Evolutionary conservation across 2,888 invertebrate genomes (phyloP), one percentile per base, ranked within the genome.

Genomic region (Cyclophora albipunctata): DNA sequence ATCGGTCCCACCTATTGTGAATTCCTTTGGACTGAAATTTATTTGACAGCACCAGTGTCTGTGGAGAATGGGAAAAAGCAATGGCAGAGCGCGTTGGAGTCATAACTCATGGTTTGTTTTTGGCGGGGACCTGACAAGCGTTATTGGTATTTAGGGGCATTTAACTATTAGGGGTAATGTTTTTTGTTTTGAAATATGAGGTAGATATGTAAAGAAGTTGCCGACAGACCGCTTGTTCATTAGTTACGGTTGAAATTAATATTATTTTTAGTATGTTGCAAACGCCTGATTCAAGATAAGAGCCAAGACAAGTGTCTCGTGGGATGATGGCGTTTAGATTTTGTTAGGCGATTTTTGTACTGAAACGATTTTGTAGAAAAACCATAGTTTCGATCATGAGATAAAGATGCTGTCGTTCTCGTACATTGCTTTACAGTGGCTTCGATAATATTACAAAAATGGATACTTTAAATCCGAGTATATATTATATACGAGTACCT

Each of bases 101-200:
- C 78, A 86, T 89, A 89, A 86, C 79, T 89, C 88, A 89, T 73
- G 84, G 85, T 89, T 88, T 89, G 88, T 88, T 88, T 88, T 86
- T 84, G 81, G 85, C 84, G 81, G 85, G 85, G 85, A 78, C 74
- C 81, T 82, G 85, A 86, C 87, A 85, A 84, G 78, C 85, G 78
- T 85, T 86, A 88, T 86, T 86, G 87, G 84, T 84, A 83, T 88
- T 88, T 85, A 85, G 75, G 78, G 79, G 68, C 78, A 81, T 83
- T 84, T 81, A 78, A 75, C 80, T 78, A 81, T 84, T 84, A 81
- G 72, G 76, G 76, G 69, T 71, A 66, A 75, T 77, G 74, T 67
- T 71, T 77, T 79, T 81, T 43, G 79, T 66, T 66, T 69, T 83
- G 73, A 83, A 71, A 74, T 81, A 84, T 76, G 78, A 65, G 83